phyloP scores from a whole-genome alignment of 2,113 vertebrate genomes.

The Epinephelus fuscoguttatus region DNA sequence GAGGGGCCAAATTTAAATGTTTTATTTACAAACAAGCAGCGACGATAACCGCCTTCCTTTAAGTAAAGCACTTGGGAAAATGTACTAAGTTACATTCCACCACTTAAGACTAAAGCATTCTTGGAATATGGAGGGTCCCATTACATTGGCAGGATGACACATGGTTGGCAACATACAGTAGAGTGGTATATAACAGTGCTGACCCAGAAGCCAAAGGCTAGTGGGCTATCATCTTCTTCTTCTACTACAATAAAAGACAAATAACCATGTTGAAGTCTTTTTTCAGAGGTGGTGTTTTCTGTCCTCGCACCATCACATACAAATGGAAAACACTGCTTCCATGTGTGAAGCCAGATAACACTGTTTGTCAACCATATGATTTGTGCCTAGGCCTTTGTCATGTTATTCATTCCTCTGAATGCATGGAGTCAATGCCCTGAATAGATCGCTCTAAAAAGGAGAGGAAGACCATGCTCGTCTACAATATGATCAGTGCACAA shows the following conservation, averaged over 20 bases:
- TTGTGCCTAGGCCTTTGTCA: conserved; percentile 34
- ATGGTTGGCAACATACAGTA: conserved; percentile 2
- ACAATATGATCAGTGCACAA: conserved; percentile 30
- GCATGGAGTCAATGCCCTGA: conserved; percentile 29
- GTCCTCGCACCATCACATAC: conserved; percentile 6
- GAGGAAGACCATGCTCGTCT: not conserved
- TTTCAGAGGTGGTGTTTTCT: conserved; percentile 42
- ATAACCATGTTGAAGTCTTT: conserved; percentile 22
- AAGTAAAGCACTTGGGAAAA: not conserved
- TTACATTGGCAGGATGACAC: conserved; percentile 29
- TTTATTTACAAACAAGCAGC: too few relatives aligned
- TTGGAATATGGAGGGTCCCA: not conserved
- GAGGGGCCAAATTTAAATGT: too few relatives aligned
- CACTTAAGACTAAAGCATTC: not conserved
- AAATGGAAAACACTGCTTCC: conserved; percentile 34
- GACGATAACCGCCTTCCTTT: too few relatives aligned
- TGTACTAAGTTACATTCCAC: not conserved
- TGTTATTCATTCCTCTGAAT: conserved; percentile 34
- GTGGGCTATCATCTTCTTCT: conserved; percentile 21
- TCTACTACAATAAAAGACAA: conserved; percentile 37
- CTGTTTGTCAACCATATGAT: conserved; percentile 44
- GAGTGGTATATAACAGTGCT: not conserved
- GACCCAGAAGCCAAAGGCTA: conserved; percentile 27
- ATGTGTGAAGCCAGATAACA: conserved; percentile 30
- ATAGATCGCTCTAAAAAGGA: conserved; percentile 25